Base-by-base conservation (phyloP, 2,113 vertebrate species). In the Madoqua kirkii region DNA sequence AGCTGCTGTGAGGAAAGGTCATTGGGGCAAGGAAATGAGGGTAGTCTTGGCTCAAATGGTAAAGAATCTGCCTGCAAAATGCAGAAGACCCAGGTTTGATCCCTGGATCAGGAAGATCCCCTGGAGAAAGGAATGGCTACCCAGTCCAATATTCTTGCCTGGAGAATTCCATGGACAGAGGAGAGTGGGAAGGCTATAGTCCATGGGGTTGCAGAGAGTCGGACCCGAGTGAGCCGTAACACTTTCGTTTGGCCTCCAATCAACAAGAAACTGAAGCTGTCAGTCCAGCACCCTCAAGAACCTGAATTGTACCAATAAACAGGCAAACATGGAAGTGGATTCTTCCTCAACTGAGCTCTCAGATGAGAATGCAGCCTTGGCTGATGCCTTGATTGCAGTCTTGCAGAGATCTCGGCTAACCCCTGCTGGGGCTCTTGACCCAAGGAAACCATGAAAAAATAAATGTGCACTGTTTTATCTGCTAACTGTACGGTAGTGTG, bases 151-250 rank as follows among this genome's bases (percentile, higher is more conserved):
- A 71, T 71, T 40, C 67, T 71, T 71, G 67, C 67, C 19, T 71
- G 19, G 19, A 71, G 67, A 71, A 40, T 23, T 71, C 19, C n/a
- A 71, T 3, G 17, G n/a, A 71, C n/a, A 71, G n/a, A 71, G 10
- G 67, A 71, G n/a, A 71, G n/a, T 40, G 67, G 67, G 67, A 71
- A 40, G 40, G 19, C n/a, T 71, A 71, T 23, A 71, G 67, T 40
- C 67, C n/a, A 23, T 23, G n/a, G n/a, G 19, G 67, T 71, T 1
- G 1, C 67, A 71, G 67, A 71, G n/a, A 71, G 10, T 12, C 1
- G 5, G 67, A 36, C 10, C 5, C 0, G 1, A 23, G 2, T 23
- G n/a, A 71, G 5, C 0, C 0, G 19, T 23, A 71, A 71, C 67
- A 71, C 19, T 40, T 71, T 40, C 67, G 40, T 5, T 36, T 81